Evolutionary conservation across 1,140 invertebrate species (phyloP).

Genomic region (Drosophila kurseongensis): DNA sequence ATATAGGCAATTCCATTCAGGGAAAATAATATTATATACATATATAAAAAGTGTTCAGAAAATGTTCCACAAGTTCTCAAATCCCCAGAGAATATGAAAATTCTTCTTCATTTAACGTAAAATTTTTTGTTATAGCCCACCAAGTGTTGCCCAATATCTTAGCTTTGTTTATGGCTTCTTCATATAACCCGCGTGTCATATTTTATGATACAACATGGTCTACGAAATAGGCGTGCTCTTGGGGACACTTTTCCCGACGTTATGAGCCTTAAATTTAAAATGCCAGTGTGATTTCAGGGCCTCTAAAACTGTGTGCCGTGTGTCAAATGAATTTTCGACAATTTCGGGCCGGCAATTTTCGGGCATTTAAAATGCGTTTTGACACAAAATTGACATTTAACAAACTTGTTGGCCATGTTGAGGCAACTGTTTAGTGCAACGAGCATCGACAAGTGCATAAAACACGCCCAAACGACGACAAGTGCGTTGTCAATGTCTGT

Average conservation of each 20-base stretch:
- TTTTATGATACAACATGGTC: slow-evolving; percentile 52
- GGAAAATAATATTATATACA: not conserved
- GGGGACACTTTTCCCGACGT: slow-evolving; percentile 22
- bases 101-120: slow-evolving; percentile 13
- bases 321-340: slow-evolving; percentile 13
- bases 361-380: slow-evolving; percentile 64
- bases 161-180: slow-evolving; percentile 74
- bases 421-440: slow-evolving; percentile 46
- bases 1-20: not conserved
- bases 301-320: not conserved
- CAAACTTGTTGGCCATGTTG: slow-evolving; percentile 70
- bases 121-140: slow-evolving; percentile 42
- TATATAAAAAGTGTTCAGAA: not conserved
- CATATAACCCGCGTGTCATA: slow-evolving; percentile 76
- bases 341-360: slow-evolving; percentile 48
- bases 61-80: not conserved
- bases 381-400: slow-evolving; percentile 82
- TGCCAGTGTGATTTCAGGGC: slow-evolving; percentile 20
- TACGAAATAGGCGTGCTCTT: slow-evolving; percentile 31
- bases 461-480: slow-evolving; percentile 70
- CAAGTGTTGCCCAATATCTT: slow-evolving; percentile 71
- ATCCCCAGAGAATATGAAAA: not conserved
- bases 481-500: slow-evolving; percentile 39
- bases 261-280: slow-evolving; percentile 55
- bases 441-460: slow-evolving; percentile 60